phyloP scores from a whole-genome alignment of 2,797 vertebrate genomes.

The Artibeus jamaicensis region DNA sequence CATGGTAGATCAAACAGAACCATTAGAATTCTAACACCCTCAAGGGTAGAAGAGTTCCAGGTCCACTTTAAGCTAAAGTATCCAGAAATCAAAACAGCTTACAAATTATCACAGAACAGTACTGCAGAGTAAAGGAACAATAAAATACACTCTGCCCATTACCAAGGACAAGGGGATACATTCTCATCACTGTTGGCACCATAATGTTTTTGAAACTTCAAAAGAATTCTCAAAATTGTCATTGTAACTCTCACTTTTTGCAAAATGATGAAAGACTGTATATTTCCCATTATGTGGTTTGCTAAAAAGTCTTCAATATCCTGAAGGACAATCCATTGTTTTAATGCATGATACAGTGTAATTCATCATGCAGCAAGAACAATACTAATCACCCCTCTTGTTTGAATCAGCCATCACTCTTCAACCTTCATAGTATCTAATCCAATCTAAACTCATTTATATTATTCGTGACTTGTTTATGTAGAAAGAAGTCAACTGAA shows the following conservation, averaged over 20 bases:
- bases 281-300: slow-evolving; percentile 78
- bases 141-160: not conserved
- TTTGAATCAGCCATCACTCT: slow-evolving; percentile 87
- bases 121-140: slow-evolving; percentile 36
- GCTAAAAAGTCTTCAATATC: slow-evolving; percentile 82
- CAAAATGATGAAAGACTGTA: slow-evolving; percentile 70
- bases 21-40: slow-evolving; percentile 53
- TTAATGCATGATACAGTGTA: slow-evolving; percentile 81
- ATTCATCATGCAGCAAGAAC: slow-evolving; percentile 89
- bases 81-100: slow-evolving; percentile 53
- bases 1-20: slow-evolving; percentile 65
- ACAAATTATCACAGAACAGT: not conserved
- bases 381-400: slow-evolving; percentile 87
- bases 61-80: slow-evolving; percentile 48
- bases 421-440: slow-evolving; percentile 84
- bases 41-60: slow-evolving; percentile 41
- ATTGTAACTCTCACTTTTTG: slow-evolving; percentile 56
- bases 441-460: slow-evolving; percentile 90
- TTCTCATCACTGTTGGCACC: not conserved
- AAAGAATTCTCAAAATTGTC: slow-evolving; percentile 56
- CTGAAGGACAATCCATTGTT: slow-evolving; percentile 86
- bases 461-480: slow-evolving; percentile 88
- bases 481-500: slow-evolving; percentile 71
- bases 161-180: not conserved
- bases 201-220: slow-evolving; percentile 19